A percentile compares a stretch with the other conserved stretches of the same genome.
phyloP scores from a whole-genome alignment of 2,113 vertebrate genomes.

The Charina bottae region DNA sequence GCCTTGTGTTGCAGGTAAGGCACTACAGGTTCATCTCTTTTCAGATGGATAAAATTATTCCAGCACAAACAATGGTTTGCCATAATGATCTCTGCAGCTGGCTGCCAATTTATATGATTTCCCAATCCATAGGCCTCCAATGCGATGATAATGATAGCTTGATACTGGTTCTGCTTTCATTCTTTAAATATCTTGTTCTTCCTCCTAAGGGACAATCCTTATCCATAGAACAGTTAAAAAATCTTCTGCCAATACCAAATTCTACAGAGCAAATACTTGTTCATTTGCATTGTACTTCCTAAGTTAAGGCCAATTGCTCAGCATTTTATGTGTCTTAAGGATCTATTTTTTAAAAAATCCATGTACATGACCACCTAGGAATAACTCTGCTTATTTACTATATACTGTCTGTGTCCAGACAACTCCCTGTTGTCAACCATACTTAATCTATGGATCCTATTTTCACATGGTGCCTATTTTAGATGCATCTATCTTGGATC shows the following conservation, averaged over 20 bases:
- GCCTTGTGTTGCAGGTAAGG: constrained; percentile 1
- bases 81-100: constrained; percentile 4
- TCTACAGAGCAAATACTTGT: not conserved
- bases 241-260: not conserved
- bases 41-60: constrained; percentile 16
- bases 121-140: not conserved
- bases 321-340: not conserved
- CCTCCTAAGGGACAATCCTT: not conserved
- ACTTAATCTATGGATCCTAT: not conserved
- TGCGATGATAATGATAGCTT: not conserved
- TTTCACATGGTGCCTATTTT: not conserved
- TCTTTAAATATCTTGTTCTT: not conserved
- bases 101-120: not conserved
- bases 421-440: not conserved
- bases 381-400: not conserved
- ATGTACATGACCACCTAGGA: not conserved
- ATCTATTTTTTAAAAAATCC: not conserved
- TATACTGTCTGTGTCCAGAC: not conserved
- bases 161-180: not conserved
- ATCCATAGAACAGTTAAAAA: not conserved
- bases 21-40: not conserved
- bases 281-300: not conserved
- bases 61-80: not conserved
- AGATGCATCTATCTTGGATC: not conserved
- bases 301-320: not conserved